Conservation (phyloP, 2,797 vertebrate genomes). For the Galagoides demidoff region DNA sequence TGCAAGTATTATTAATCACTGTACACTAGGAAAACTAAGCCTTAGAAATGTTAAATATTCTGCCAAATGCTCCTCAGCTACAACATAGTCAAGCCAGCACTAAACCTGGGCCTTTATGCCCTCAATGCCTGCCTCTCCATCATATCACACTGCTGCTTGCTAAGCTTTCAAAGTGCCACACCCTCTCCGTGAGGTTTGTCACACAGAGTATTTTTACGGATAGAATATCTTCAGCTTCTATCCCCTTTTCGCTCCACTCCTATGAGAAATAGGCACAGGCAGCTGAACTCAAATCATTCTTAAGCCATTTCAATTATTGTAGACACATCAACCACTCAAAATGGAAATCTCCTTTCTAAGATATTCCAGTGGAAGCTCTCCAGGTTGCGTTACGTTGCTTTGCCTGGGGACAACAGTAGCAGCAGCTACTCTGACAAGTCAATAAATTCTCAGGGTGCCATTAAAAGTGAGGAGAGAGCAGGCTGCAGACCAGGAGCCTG, state of each 20-base stretch:
- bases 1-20: not conserved
- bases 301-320: not conserved
- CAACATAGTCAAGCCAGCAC: not conserved
- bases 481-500: not conserved
- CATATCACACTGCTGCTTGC: fast-evolving
- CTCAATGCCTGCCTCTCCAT: not conserved
- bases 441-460: not conserved
- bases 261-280: not conserved
- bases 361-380: not conserved
- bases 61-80: not conserved
- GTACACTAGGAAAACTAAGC: not conserved
- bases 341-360: not conserved
- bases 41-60: not conserved
- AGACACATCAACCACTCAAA: not conserved
- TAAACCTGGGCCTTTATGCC: not conserved
- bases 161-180: not conserved
- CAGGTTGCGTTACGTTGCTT: not conserved
- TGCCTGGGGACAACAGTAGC: not conserved
- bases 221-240: not conserved
- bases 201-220: not conserved
- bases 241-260: not conserved
- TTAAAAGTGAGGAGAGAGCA: not conserved
- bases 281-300: not conserved
- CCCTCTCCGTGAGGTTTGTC: not conserved
- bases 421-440: not conserved